phyloP scores from a whole-genome alignment of 1,140 invertebrate species.

The Eriocheir sinensis region DNA sequence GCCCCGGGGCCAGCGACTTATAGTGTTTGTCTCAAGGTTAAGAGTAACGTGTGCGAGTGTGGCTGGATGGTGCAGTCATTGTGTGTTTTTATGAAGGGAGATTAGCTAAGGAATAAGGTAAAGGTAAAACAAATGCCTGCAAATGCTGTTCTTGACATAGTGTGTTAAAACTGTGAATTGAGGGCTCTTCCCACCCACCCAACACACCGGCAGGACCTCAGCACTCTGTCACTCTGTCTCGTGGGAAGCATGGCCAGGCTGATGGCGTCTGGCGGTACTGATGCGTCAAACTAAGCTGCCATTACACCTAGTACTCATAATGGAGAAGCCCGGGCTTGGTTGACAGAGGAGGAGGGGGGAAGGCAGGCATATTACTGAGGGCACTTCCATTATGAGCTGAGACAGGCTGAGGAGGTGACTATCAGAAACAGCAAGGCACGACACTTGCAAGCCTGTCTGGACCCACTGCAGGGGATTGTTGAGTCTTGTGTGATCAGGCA shows the following conservation, averaged over 20 bases:
- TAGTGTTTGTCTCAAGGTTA: conserved; percentile 6
- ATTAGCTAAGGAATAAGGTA: background rate
- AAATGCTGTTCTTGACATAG: conserved; percentile 8
- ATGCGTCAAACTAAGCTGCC: no score
- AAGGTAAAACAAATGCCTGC: background rate
- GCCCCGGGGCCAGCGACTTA: conserved; percentile 41
- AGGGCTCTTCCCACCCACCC: background rate
- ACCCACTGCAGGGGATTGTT: background rate
- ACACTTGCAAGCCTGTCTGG: background rate
- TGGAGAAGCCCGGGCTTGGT: background rate
- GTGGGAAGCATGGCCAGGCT: background rate
- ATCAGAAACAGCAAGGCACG: background rate
- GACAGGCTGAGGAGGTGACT: background rate
- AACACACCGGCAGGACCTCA: background rate
- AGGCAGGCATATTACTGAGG: background rate
- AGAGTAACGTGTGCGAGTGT: conserved; percentile 34
- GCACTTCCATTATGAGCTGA: background rate
- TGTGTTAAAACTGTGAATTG: background rate
- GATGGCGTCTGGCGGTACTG: background rate
- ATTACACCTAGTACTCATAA: background rate
- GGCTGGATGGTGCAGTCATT: background rate
- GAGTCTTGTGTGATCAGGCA: background rate
- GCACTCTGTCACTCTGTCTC: background rate
- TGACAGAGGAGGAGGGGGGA: background rate
- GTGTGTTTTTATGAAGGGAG: background rate